Base-by-base conservation (phyloP, 2,888 invertebrate genomes). In the Caradrina kadenii region DNA sequence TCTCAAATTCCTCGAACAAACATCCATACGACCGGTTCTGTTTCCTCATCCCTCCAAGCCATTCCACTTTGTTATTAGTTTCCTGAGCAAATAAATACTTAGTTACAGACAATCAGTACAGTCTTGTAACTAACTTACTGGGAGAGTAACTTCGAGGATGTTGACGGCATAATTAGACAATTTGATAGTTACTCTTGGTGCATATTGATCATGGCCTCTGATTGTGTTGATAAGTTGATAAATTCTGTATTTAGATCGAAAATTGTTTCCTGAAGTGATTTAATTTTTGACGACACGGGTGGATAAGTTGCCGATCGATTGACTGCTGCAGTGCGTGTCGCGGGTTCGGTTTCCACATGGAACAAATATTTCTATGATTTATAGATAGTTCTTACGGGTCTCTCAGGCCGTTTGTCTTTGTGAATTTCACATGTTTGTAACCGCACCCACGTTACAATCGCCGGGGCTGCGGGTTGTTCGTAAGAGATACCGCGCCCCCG, bases 61-160 rank as follows among this genome's bases (percentile, higher is more conserved):
- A 83, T 81, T 74, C 64, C 60, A 83, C 69, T 83, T 81, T 64
- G 76, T 81, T 84, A 84, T 83, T 84, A 84, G 86, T 83, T 83
- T 81, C 79, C 71, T 79, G 71, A 61, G 71, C 74, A 85, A 81
- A 85, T 83, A 84, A 84, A 83, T 84, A 85, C 81, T 83, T 79
- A 81, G 84, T 78, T 78, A 76, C 76, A 73, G 64, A 83, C 77
- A 83, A 79, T 81, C 84, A 83, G 81, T 72, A 45, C 45, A 83
- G 70, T 77, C 73, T 76, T 73, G 73, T 74, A 85, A 80, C 78
- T 85, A 71, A 74, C 71, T 80, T 73, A 73, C 80, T 68, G 60
- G 48, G 69, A 59, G 52, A 52, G 66, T 69, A 78, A 85, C 73
- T 83, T 76, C 48, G 78, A 76, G 61, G 63, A 76, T 76, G 82